Percentiles rank a stretch among this genome's conserved stretches.
Conservation (phyloP, 2,888 invertebrate species). For the Ernsta delagoae region DNA sequence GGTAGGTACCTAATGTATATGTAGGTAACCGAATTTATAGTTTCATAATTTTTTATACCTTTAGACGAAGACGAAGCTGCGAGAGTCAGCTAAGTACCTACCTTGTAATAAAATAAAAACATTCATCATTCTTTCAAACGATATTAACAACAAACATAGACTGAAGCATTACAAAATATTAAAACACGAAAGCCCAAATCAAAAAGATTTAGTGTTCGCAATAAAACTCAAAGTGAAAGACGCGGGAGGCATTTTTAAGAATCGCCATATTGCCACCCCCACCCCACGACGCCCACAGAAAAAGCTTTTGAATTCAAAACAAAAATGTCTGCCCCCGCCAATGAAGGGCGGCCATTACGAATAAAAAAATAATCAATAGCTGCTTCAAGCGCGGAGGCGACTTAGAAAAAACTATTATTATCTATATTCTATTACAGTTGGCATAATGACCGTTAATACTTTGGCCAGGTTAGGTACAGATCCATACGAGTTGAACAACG, state of each 20-base stretch:
- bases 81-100: too few relatives aligned
- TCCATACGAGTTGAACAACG: too few relatives aligned
- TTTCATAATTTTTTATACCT: too few relatives aligned
- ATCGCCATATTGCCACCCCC: conserved; percentile 61
- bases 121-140: conserved; percentile 15
- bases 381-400: conserved; percentile 29
- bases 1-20: too few relatives aligned
- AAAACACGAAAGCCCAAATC: conserved; percentile 27
- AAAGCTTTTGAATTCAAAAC: conserved; percentile 79
- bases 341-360: conserved; percentile 54
- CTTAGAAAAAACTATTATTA: conserved; percentile 29
- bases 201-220: conserved; percentile 29
- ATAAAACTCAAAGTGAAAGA: conserved; percentile 32
- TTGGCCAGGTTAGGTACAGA: too few relatives aligned
- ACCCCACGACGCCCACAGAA: conserved; percentile 74
- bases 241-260: conserved; percentile 58
- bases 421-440: not conserved
- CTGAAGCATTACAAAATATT: conserved; percentile 4
- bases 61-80: too few relatives aligned
- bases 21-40: too few relatives aligned
- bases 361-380: conserved; percentile 73
- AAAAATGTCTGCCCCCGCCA: conserved; percentile 72
- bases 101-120: too few relatives aligned
- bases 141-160: conserved; percentile 18
- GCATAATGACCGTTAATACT: conserved; percentile 13